phyloP scores from a whole-genome alignment of 2,797 vertebrate species.

The Chaetophractus vellerosus region DNA sequence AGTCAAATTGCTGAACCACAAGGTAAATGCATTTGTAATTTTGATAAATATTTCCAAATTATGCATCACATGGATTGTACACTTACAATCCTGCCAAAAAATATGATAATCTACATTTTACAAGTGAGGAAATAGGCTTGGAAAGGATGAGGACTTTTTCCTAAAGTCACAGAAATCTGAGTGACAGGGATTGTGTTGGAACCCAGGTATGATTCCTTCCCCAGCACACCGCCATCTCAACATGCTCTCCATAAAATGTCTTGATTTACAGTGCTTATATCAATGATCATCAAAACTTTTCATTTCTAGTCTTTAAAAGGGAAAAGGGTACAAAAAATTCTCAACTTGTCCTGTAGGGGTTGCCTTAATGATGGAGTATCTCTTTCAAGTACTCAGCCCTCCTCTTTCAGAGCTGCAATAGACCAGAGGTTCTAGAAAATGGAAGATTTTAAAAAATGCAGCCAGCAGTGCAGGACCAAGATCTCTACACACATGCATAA shows the following conservation, averaged over 20 bases:
- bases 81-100: not conserved
- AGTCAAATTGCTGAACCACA: slow-evolving; percentile 1
- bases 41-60: slow-evolving; percentile 29
- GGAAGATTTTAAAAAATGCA: not conserved
- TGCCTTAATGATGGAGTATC: not conserved
- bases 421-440: slow-evolving; percentile 28
- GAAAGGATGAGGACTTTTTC: not conserved
- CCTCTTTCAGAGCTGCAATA: not conserved
- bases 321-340: not conserved
- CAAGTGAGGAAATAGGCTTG: not conserved
- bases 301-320: not conserved
- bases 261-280: not conserved
- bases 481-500: not conserved
- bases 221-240: not conserved
- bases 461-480: not conserved
- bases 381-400: not conserved
- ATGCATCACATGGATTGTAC: not conserved
- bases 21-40: slow-evolving; percentile 22
- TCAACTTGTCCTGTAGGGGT: slow-evolving; percentile 24
- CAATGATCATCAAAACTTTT: not conserved
- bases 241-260: not conserved
- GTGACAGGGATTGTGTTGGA: not conserved
- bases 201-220: not conserved
- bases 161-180: not conserved
- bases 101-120: not conserved